Evolutionary conservation across 2,888 invertebrate genomes (phyloP), one percentile per base, ranked within the genome.

Genomic region (Hyles lineata): DNA sequence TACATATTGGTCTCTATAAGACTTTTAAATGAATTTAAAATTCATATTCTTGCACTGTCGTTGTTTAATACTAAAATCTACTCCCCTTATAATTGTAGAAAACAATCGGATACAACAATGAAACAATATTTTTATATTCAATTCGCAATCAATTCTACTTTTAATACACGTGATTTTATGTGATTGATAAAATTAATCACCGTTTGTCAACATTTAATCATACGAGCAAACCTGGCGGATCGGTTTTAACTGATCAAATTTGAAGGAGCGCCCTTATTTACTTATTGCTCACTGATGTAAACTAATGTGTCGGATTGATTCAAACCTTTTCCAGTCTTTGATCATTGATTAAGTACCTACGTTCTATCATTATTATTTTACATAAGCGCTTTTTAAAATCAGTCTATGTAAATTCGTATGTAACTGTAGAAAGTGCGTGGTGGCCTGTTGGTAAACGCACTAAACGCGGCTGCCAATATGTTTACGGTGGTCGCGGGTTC

Each of bases 231-330:
- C 7, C 19, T 55, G n/a, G 9, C n/a, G n/a, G 2, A 43, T 63
- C 21, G n/a, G 63, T 35, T 21, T 43, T 15, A 43, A 43, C 35
- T 35, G 63, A 19, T 35, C 63, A 21, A 63, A 63, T 63, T 43
- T 25, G 25, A 25, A 60, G 60, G 60, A 55, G 55, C 17, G n/a
- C 29, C n/a, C 21, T 63, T 63, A 21, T 63, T 63, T 63, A 11
- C 35, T 35, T 21, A 43, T 43, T 43, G 43, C 63, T 35, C 35
- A 43, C n/a, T 63, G 21, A 63, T 43, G n/a, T 21, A 19, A 55
- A 17, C 9, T 43, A 63, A 63, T 43, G 63, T 43, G 43, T 60
- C 25, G 17, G 35, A 21, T 43, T 43, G 43, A n/a, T 35, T 35
- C 21, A 21, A 63, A 21, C 35, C 35, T 63, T 43, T 63, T 43